These are phyloP conservation scores for Napeogenes sylphis DNA, from an alignment of 2,888 invertebrate species.

Conservation along the genomic window DNA sequence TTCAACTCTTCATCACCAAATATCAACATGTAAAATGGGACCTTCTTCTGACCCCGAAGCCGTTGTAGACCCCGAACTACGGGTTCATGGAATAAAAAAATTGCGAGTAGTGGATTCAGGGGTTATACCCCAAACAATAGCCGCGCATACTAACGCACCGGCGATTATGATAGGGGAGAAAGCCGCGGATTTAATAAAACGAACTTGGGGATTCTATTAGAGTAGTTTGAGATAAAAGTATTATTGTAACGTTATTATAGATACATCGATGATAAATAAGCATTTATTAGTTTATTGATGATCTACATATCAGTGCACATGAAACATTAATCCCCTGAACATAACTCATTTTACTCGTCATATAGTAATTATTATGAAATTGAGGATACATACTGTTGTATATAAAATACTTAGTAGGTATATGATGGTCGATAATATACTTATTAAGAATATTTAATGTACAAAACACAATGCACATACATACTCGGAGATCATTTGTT, in stretches of 20 bases:
- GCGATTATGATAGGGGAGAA: slow-evolving; percentile 86
- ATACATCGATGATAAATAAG: too few relatives aligned
- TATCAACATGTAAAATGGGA: slow-evolving; percentile 84
- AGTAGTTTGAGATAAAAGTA: not conserved
- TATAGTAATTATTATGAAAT: too few relatives aligned
- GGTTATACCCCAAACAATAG: slow-evolving; percentile 81
- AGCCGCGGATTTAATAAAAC: slow-evolving; percentile 80
- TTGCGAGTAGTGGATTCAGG: slow-evolving; percentile 83
- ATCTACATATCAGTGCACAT: too few relatives aligned
- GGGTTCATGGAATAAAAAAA: slow-evolving; percentile 78
- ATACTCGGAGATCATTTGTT: not conserved
- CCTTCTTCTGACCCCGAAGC: slow-evolving; percentile 74
- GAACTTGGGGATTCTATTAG: slow-evolving; percentile 59
- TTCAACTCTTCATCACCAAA: slow-evolving; percentile 82
- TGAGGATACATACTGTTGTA: too few relatives aligned
- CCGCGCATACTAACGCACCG: slow-evolving; percentile 82
- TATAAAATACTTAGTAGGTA: too few relatives aligned
- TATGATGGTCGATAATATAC: too few relatives aligned
- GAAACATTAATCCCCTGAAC: not conserved
- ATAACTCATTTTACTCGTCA: not conserved
- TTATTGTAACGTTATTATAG: too few relatives aligned
- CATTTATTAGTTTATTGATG: too few relatives aligned
- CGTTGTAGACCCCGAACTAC: slow-evolving; percentile 80
- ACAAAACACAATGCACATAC: too few relatives aligned
- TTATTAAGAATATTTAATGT: too few relatives aligned